Evolutionary conservation across 2,888 invertebrate genomes (phyloP).

Genomic region (Himalopsyche anomala): DNA sequence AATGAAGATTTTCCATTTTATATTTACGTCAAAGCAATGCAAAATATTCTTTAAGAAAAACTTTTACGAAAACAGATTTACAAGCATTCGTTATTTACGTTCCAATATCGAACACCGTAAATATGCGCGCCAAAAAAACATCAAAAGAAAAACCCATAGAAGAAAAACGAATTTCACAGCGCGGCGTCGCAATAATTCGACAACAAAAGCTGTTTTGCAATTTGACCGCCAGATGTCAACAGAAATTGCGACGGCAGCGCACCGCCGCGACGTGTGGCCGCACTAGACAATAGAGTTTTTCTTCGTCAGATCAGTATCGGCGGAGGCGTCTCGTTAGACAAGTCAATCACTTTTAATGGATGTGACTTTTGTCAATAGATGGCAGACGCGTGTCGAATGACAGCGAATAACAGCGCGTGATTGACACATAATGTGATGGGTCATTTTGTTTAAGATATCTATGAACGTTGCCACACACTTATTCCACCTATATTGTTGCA

Average conservation of each 20-base stretch:
- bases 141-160: not conserved
- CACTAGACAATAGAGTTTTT: conserved; percentile 32
- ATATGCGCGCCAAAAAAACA: conserved; percentile 2
- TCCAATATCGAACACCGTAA: conserved; percentile 4
- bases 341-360: conserved; percentile 53
- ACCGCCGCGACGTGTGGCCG: not conserved
- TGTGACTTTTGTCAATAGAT: conserved; percentile 52
- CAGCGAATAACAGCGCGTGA: not conserved
- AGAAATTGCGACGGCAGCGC: not conserved
- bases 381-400: not conserved
- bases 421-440: not conserved
- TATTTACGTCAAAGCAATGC: too few species aligned
- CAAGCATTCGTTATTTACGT: not conserved
- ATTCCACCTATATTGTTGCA: too few species aligned
- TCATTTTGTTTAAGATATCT: too few species aligned
- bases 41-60: too few species aligned
- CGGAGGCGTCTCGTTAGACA: conserved; percentile 44
- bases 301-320: conserved; percentile 32
- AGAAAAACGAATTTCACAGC: conserved; percentile 11
- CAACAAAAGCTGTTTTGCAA: conserved; percentile 12
- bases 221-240: conserved; percentile 11
- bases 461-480: too few species aligned
- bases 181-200: not conserved
- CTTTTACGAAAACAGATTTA: conserved; percentile 7
- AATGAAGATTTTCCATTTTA: too few species aligned